A percentile compares a stretch with the other conserved stretches of the same genome.
Conservation (phyloP, 2,113 vertebrate genomes). For the Chloropsis hardwickii region DNA sequence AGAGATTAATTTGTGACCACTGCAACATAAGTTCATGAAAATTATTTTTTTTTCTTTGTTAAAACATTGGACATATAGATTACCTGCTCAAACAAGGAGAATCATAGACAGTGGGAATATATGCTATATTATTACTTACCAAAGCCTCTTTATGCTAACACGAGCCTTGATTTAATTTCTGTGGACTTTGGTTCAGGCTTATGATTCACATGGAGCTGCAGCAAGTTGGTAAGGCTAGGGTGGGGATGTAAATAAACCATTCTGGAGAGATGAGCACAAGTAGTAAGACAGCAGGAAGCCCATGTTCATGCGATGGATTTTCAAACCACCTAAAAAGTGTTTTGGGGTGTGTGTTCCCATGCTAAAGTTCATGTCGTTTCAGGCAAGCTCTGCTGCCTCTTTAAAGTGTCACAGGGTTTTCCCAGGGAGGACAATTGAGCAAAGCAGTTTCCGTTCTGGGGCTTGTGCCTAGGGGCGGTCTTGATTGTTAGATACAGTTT, state of each 20-base stretch:
- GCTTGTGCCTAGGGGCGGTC: background rate
- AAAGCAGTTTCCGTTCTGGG: background rate
- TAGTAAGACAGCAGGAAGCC: background rate
- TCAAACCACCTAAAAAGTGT: background rate
- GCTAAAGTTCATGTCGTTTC: rapidly evolving
- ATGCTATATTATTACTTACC: background rate
- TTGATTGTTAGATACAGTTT: background rate
- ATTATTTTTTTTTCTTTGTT: background rate
- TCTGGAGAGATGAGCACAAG: background rate
- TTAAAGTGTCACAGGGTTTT: background rate
- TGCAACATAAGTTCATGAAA: background rate
- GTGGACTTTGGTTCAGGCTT: background rate
- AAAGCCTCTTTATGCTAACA: background rate
- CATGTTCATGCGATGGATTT: background rate
- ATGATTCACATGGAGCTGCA: background rate
- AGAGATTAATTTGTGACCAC: background rate
- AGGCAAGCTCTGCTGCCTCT: background rate
- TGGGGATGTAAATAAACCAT: background rate
- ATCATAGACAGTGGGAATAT: background rate
- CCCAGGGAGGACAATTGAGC: background rate
- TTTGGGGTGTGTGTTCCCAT: background rate
- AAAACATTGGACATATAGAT: background rate
- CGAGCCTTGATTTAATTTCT: background rate
- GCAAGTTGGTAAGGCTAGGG: no score
- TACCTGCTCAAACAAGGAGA: background rate